Percentiles rank a stretch among this genome's conserved stretches.
Evolutionary conservation across 2,888 invertebrate species (phyloP).

Genomic region (Clusia tigrina): DNA sequence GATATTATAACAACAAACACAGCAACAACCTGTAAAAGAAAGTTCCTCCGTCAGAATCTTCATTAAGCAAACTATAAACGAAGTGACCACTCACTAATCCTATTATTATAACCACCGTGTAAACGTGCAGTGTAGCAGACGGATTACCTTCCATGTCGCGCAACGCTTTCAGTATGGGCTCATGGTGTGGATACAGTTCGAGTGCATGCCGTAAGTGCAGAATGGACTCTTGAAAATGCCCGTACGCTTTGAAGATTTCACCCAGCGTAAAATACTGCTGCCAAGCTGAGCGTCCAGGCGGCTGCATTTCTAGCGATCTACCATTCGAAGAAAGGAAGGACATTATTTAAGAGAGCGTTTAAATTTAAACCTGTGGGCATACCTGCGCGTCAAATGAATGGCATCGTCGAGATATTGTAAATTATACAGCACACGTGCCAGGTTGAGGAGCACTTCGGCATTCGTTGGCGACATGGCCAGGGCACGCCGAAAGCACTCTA

Average conservation of each 20-base stretch:
- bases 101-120: conserved; percentile 86
- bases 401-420: conserved; percentile 90
- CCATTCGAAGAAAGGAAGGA: background rate
- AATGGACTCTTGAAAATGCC: conserved; percentile 87
- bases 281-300: conserved; percentile 87
- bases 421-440: conserved; percentile 84
- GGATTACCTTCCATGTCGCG: conserved; percentile 85
- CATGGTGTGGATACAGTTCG: conserved; percentile 85
- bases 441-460: conserved; percentile 84
- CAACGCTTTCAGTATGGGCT: conserved; percentile 80
- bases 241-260: conserved; percentile 90
- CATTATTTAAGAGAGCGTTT: background rate
- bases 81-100: conserved; percentile 73
- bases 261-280: conserved; percentile 91
- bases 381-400: conserved; percentile 81
- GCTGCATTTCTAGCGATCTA: conserved; percentile 80
- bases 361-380: background rate
- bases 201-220: conserved; percentile 83
- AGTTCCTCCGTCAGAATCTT: background rate
- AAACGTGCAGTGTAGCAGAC: conserved; percentile 81
- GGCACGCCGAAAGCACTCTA: conserved; percentile 88
- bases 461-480: conserved; percentile 86
- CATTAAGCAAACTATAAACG: background rate
- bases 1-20: conserved; percentile 85
- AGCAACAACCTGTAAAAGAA: conserved; percentile 72